phyloP scores from a whole-genome alignment of 2,113 vertebrate species.

The Vidua chalybeata region DNA sequence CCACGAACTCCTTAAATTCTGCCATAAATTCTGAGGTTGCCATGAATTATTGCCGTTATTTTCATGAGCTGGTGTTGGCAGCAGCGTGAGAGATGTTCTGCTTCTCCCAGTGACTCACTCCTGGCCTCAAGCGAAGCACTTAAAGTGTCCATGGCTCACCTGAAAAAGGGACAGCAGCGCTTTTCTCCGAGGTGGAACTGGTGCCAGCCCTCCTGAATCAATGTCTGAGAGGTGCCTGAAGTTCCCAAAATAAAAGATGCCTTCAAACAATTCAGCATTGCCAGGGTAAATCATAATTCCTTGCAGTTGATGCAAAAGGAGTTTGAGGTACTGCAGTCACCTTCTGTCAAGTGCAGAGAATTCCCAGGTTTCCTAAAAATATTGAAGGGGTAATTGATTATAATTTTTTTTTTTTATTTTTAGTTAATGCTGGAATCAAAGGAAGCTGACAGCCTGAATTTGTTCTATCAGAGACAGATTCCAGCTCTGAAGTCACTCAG shows the following conservation, averaged over 20 bases:
- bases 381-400: not conserved
- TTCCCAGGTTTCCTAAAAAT: not conserved
- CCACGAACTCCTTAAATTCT: not conserved
- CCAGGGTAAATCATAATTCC: not conserved
- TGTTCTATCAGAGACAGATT: not conserved
- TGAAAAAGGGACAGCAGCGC: not conserved
- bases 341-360: not conserved
- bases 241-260: not conserved
- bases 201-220: not conserved
- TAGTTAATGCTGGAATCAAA: not conserved
- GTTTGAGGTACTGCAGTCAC: not conserved
- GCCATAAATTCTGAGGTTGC: not conserved
- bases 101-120: not conserved
- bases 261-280: not conserved
- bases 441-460: not conserved
- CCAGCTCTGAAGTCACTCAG: not conserved
- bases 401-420: not conserved
- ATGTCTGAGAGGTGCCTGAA: not conserved
- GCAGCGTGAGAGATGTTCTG: not conserved
- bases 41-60: constrained; percentile 32
- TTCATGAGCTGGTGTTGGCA: not conserved
- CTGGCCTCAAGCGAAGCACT: constrained; percentile 8
- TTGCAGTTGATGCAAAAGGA: not conserved
- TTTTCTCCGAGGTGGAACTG: not conserved
- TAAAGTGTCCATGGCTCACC: not conserved